These are phyloP conservation scores for Acleris sparsana DNA, from an alignment of 2,888 invertebrate species.

Conservation along the genomic window DNA sequence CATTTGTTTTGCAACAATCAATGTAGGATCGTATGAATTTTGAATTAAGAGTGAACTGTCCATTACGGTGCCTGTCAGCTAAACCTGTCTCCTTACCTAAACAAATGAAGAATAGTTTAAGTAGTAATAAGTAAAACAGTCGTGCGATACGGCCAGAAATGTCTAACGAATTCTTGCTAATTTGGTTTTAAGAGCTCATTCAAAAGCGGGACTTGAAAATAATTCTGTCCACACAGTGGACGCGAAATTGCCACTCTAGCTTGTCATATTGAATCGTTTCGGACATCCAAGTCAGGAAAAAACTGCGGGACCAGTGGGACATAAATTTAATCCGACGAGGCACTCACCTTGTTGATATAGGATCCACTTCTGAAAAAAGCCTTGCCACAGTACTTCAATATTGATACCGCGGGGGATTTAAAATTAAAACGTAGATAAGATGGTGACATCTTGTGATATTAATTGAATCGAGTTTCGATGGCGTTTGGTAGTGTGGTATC, in stretches of 20 bases:
- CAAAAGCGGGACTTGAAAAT: background rate
- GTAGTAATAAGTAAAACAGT: no score
- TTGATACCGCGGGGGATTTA: slow-evolving; percentile 1
- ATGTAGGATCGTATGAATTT: no score
- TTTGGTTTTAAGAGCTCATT: background rate
- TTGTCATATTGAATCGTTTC: slow-evolving; percentile 15
- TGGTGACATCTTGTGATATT: background rate
- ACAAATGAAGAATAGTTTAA: no score
- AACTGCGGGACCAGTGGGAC: slow-evolving; percentile 1
- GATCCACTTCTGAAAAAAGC: slow-evolving; percentile 9
- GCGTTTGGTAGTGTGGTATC: no score
- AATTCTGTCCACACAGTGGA: slow-evolving; percentile 1
- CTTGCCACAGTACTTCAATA: background rate
- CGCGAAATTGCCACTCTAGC: slow-evolving; percentile 8
- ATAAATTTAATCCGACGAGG: slow-evolving; percentile 16
- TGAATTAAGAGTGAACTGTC: no score
- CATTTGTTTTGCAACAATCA: no score
- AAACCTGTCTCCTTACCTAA: no score
- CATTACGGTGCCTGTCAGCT: no score
- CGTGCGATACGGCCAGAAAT: background rate
- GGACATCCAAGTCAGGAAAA: slow-evolving; percentile 12
- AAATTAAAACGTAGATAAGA: slow-evolving; percentile 8
- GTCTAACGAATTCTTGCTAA: background rate
- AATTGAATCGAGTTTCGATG: no score
- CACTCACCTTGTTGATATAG: slow-evolving; percentile 16